phyloP scores from a whole-genome alignment of 2,888 invertebrate genomes.

The Eilema caniola region DNA sequence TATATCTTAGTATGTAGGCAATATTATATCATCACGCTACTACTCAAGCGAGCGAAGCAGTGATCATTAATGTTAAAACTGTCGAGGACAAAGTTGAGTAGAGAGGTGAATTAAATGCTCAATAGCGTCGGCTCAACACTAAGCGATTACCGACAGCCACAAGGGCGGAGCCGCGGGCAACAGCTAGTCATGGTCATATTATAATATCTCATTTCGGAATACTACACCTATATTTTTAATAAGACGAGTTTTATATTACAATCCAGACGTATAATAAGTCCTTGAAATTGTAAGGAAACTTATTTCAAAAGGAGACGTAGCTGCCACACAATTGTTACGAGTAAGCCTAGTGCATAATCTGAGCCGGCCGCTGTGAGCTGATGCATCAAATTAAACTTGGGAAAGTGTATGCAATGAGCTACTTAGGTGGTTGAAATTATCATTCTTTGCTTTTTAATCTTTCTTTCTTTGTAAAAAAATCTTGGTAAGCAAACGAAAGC shows the following conservation, averaged over 20 bases:
- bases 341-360: constrained; percentile 4
- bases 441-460: no score
- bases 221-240: background rate
- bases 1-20: no score
- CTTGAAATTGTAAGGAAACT: constrained; percentile 2
- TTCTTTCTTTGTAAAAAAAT: no score
- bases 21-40: no score
- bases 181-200: background rate
- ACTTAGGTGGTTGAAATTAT: background rate
- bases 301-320: background rate
- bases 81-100: no score
- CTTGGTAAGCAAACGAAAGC: no score
- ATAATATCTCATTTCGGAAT: background rate
- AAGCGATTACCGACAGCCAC: no score
- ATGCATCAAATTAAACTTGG: constrained; percentile 1
- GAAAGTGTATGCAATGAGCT: background rate
- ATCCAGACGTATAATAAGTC: background rate
- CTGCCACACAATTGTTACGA: background rate
- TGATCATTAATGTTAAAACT: no score
- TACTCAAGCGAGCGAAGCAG: no score
- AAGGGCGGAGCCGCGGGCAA: no score
- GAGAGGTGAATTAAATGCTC: no score
- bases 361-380: background rate
- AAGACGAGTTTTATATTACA: background rate
- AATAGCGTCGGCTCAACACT: no score